These are phyloP conservation scores for Ciconia nigra DNA, from an alignment of 2,797 vertebrate genomes.

Conservation along the genomic window DNA sequence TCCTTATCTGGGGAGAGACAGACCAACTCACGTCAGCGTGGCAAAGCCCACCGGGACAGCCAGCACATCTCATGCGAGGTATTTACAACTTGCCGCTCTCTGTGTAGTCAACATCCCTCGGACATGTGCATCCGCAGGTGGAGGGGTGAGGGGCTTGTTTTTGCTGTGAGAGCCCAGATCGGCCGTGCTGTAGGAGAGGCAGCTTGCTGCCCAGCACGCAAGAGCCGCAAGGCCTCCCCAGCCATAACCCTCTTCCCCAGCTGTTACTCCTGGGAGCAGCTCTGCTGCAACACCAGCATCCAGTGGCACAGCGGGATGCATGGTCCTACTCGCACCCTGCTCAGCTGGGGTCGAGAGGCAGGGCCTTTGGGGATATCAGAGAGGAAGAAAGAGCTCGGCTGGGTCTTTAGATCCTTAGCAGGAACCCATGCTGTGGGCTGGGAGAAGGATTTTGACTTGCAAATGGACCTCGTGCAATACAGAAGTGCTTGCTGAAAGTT, in stretches of 20 bases:
- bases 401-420: neutral
- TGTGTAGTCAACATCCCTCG: accelerated
- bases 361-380: neutral
- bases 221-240: neutral
- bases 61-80: accelerated
- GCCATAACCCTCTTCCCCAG: neutral
- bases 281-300: neutral
- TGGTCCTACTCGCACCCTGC: neutral
- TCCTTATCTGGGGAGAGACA: constrained; percentile 85
- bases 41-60: neutral
- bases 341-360: neutral
- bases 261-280: neutral
- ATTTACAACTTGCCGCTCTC: neutral
- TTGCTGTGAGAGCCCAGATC: neutral
- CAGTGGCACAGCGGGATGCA: neutral
- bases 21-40: neutral
- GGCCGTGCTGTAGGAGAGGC: neutral
- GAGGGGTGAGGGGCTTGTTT: neutral
- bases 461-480: neutral
- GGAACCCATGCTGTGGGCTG: neutral
- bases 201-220: neutral
- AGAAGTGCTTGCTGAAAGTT: neutral
- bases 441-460: neutral
- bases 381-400: neutral
- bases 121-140: neutral